Conservation (phyloP, 2,797 vertebrate species). For the Microctenopoma steveboyesi region DNA sequence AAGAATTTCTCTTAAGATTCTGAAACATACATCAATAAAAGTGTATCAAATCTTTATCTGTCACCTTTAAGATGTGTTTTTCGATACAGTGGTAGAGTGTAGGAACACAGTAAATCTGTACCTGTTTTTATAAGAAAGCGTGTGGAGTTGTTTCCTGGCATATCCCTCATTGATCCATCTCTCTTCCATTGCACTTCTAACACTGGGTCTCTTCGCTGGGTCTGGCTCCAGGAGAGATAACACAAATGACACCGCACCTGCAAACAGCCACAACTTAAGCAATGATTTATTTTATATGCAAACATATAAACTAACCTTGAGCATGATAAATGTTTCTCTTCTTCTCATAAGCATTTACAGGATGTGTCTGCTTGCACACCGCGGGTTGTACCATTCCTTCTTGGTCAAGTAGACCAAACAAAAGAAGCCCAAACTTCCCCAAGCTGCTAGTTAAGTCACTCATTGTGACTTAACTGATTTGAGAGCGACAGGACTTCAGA, state of each 20-base stretch:
- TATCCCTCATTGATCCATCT: slow-evolving; percentile 86
- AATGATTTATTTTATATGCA: background rate
- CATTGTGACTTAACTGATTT: slow-evolving; percentile 1
- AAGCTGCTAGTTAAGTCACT: slow-evolving; percentile 11
- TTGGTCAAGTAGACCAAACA: background rate
- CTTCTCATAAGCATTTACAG: too few relatives aligned
- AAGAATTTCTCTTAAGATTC: too few relatives aligned
- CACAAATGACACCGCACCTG: slow-evolving; percentile 84
- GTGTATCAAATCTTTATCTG: too few relatives aligned
- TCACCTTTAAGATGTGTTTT: background rate
- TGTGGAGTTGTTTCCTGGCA: slow-evolving; percentile 77
- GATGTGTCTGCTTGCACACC: background rate
- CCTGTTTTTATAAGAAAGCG: slow-evolving; percentile 80
- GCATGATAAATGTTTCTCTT: too few relatives aligned
- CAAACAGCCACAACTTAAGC: background rate
- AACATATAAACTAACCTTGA: too few relatives aligned
- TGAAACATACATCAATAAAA: too few relatives aligned
- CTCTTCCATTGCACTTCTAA: slow-evolving; percentile 85
- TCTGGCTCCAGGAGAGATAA: slow-evolving; percentile 87
- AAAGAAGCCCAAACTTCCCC: background rate
- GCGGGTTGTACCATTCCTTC: background rate
- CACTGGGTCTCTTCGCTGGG: slow-evolving; percentile 82
- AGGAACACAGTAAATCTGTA: slow-evolving; percentile 41
- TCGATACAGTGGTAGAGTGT: background rate
- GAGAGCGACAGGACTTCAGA: slow-evolving; percentile 30